Base-by-base conservation (phyloP, 30 jellyfish, hydroid and myxozoan species). In the Turritopsis rubra region DNA sequence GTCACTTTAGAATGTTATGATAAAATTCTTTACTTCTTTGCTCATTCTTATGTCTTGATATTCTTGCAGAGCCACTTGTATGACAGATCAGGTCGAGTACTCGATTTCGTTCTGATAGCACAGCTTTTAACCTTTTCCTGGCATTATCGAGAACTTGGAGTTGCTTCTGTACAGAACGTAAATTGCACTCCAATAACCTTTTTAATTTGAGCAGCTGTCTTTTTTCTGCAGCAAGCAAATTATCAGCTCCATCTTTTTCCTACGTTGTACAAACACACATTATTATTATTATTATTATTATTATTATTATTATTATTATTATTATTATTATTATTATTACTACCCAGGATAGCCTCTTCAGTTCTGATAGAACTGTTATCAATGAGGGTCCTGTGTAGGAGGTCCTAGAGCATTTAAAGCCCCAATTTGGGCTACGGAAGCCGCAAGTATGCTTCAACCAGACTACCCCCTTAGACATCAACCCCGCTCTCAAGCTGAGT, bases 231-330 rank as follows among this genome's bases (percentile, higher is more conserved):
- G 82, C 80, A 16, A 92, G 90, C 53, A 87, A 78, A 81, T 87
- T 96, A 76, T 85, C 96, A 8, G 95, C 96, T 23, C 95, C 98
- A 88, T 92, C 98, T 16, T 83, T 70, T 28, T 70, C 84, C 98
- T 92, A 71, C 25, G 54, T 5, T 41, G 60, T n/a, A n/a, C n/a
- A n/a, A n/a, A n/a, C n/a, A n/a, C n/a, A n/a, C n/a, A n/a, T n/a
- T n/a, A n/a, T n/a, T n/a, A n/a, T n/a, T n/a, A n/a, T n/a, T n/a
- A n/a, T n/a, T n/a, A n/a, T n/a, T n/a, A n/a, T n/a, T n/a, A n/a
- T n/a, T n/a, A n/a, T n/a, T n/a, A n/a, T n/a, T n/a, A n/a, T n/a
- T n/a, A n/a, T n/a, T n/a, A n/a, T n/a, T n/a, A n/a, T n/a, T n/a
- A n/a, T n/a, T n/a, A n/a, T n/a, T n/a, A n/a, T n/a, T n/a, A n/a